Evolutionary conservation across 2,888 invertebrate species (phyloP).

Genomic region (Syrphus vitripennis): DNA sequence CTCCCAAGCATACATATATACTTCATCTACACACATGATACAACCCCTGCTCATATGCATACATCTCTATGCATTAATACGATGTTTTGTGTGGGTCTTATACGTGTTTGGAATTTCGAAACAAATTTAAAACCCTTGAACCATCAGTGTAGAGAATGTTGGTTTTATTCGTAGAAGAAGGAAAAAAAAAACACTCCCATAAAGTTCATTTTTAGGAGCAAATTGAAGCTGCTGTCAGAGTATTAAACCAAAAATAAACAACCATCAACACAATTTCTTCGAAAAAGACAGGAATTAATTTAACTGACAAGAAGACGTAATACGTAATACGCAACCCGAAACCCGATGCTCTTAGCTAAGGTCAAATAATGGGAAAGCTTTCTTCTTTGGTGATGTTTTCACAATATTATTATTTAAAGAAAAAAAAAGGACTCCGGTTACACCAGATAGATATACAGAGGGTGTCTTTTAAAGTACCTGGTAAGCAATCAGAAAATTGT

Average conservation of each 20-base stretch:
- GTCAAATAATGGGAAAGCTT: slow-evolving; percentile 21
- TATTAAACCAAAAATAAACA: slow-evolving; percentile 42
- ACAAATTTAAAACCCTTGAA: slow-evolving; percentile 10
- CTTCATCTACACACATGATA: too few species aligned
- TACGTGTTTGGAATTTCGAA: slow-evolving; percentile 27
- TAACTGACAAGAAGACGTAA: slow-evolving; percentile 26
- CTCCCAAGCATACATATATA: not conserved
- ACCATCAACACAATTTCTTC: not conserved
- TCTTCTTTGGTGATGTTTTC: not conserved
- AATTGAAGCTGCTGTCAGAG: slow-evolving; percentile 1
- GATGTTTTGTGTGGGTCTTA: not conserved
- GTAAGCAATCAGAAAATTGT: not conserved
- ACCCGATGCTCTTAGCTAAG: not conserved
- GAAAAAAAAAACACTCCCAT: slow-evolving; percentile 1
- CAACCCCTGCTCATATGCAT: too few species aligned
- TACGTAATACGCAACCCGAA: too few species aligned
- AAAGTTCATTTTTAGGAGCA: slow-evolving; percentile 40
- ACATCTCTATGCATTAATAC: not conserved
- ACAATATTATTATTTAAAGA: too few species aligned
- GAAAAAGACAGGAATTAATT: slow-evolving; percentile 58
- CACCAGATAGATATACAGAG: too few species aligned
- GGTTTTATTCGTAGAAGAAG: not conserved
- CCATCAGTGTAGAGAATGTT: not conserved
- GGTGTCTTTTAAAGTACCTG: not conserved
- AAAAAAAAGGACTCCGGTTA: not conserved